Conservation (phyloP, 2,888 invertebrate genomes). For the Conistra vaccinii region DNA sequence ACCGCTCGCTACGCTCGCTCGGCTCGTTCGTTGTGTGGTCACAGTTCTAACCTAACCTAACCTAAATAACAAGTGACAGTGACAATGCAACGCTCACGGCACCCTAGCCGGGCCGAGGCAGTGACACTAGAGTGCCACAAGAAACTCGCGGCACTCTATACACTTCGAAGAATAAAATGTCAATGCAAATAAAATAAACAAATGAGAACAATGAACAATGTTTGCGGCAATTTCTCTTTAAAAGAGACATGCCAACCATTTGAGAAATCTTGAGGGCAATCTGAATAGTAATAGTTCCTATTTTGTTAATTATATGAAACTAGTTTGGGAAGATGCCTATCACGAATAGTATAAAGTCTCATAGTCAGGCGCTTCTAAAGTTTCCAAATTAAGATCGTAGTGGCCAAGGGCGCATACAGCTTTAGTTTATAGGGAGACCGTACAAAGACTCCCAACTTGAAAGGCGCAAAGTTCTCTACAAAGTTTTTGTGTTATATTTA, state of each 20-base stretch:
- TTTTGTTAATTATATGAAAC: conserved; percentile 55
- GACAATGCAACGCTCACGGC: too few species aligned
- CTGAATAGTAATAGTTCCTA: conserved; percentile 23
- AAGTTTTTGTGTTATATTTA: conserved; percentile 65
- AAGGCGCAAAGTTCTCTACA: conserved; percentile 43
- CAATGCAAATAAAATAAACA: too few species aligned
- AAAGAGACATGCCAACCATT: conserved; percentile 2
- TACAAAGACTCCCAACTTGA: conserved; percentile 51
- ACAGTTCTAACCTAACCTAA: too few species aligned
- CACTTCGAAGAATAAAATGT: too few species aligned
- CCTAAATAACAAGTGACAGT: too few species aligned
- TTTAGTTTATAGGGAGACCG: conserved; percentile 55
- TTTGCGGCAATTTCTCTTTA: not conserved
- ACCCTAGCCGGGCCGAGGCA: too few species aligned
- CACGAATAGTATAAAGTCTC: conserved; percentile 50
- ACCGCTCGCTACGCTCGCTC: too few species aligned
- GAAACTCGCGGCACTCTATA: too few species aligned
- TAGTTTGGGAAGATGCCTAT: conserved; percentile 60
- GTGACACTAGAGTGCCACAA: too few species aligned
- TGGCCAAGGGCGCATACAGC: conserved; percentile 57
- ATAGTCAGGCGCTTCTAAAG: conserved; percentile 58
- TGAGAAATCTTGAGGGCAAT: conserved; percentile 10
- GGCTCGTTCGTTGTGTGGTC: too few species aligned
- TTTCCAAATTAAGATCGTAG: conserved; percentile 65
- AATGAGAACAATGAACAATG: not conserved